phyloP scores from a whole-genome alignment of 2,888 invertebrate genomes.

The Troglohyphantes excavatus region DNA sequence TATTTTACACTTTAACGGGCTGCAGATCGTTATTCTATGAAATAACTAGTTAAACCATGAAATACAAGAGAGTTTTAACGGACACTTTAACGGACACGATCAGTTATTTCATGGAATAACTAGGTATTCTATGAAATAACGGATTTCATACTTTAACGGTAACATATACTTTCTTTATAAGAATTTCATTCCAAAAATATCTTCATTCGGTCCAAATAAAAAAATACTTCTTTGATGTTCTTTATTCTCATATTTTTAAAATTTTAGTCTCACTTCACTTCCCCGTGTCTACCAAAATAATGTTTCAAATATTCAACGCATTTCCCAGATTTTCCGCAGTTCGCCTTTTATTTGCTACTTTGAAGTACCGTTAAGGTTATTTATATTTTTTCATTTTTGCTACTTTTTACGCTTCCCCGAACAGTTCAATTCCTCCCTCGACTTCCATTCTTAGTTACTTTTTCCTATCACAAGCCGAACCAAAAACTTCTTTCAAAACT shows the following conservation, averaged over 20 bases:
- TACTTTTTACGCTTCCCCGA: neutral
- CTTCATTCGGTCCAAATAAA: too few species aligned
- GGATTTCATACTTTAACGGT: constrained; percentile 61
- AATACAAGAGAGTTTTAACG: too few species aligned
- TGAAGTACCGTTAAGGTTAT: too few species aligned
- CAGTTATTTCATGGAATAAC: constrained; percentile 72
- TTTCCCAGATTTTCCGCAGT: neutral
- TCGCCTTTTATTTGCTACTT: neutral
- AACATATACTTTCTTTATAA: too few species aligned
- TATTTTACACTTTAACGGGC: too few species aligned
- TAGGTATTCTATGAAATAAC: constrained; percentile 63
- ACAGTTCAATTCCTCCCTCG: neutral
- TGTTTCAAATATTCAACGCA: neutral
- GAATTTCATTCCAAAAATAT: too few species aligned
- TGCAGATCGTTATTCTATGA: too few species aligned
- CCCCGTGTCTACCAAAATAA: neutral
- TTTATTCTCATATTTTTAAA: too few species aligned
- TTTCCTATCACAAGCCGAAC: constrained; percentile 2
- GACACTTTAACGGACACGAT: constrained; percentile 73
- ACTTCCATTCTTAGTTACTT: neutral
- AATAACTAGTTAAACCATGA: too few species aligned
- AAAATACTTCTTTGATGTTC: too few species aligned
- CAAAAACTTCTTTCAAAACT: constrained; percentile 7
- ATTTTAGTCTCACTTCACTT: neutral
- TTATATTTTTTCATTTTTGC: neutral